Evolutionary conservation across 2,888 invertebrate genomes (phyloP), one percentile per base, ranked within the genome.

Genomic region (Agrochola lychnidis): DNA sequence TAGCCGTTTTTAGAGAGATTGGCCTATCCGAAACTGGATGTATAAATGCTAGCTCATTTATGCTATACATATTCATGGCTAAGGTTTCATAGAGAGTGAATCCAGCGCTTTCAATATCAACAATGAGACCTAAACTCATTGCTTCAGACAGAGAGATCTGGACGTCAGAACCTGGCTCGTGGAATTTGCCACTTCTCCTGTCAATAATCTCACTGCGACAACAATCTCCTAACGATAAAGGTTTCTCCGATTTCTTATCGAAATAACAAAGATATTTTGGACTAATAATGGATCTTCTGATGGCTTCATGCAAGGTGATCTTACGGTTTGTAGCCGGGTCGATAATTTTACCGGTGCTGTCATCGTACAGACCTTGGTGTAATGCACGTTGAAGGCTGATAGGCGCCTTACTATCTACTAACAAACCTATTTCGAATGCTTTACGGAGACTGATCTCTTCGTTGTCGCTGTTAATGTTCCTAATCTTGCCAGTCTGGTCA

Each of bases 301-400:
- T 98, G 4, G 98, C 98, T 95, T 99, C 99, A 88, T 99, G 98
- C 61, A 99, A 94, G 2, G 98, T 98, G 6, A 99, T 98, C 89
- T 98, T 97, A 80, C 98, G 97, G 66, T 98, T 98, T 5, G 98
- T 98, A 78, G 97, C 97, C 0, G 98, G 98, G 94, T 99, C 99
- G 57, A 98, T 97, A 70, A 99, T 97, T 96, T 98, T 98, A 19
- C 99, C 98, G 0, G 98, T 98, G 79, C 97, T 97, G 78, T 98
- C 98, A 87, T 99, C 98, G 91, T 99, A 99, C 0, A 99, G 95
- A 3, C 99, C 99, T 95, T 98, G 98, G 92, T 98, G 98, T 72
- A 99, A 97, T 0, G 98, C 98, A 90, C 98, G 97, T 91, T 99
- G 99, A 53, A 99, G 93, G 22, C 98, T 98, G 40, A 99, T 97